Percentiles rank a stretch among this genome's conserved stretches.
Conservation (phyloP, 2,888 invertebrate species). For the Mechanitis mazaeus region DNA sequence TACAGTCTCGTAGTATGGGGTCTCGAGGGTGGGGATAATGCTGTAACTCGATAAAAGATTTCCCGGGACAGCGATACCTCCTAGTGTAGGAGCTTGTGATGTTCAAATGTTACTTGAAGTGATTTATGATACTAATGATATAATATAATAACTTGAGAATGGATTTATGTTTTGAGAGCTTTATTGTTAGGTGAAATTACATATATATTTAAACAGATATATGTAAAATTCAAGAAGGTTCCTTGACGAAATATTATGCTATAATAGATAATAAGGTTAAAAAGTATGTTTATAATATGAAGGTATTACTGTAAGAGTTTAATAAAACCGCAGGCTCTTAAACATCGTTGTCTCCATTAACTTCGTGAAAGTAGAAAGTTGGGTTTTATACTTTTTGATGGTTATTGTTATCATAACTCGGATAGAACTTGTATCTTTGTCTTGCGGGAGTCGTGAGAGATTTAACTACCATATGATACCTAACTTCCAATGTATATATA, state of each 20-base stretch:
- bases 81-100: slow-evolving; percentile 29
- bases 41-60: slow-evolving; percentile 71
- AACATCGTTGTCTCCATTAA: slow-evolving; percentile 23
- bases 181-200: background rate
- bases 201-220: too few relatives aligned
- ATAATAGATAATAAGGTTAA: background rate
- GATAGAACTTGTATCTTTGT: slow-evolving; percentile 30
- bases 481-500: too few relatives aligned
- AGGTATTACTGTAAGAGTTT: background rate
- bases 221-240: too few relatives aligned
- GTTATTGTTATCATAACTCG: slow-evolving; percentile 37
- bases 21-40: slow-evolving; percentile 43
- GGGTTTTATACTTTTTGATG: slow-evolving; percentile 34
- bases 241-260: too few relatives aligned
- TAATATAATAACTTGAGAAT: slow-evolving; percentile 1
- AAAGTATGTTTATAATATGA: background rate
- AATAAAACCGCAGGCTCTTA: background rate
- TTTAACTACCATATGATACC: slow-evolving; percentile 21
- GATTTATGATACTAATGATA: slow-evolving; percentile 6
- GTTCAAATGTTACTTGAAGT: slow-evolving; percentile 10
- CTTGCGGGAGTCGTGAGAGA: slow-evolving; percentile 26
- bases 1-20: slow-evolving; percentile 15
- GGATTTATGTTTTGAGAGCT: slow-evolving; percentile 8
- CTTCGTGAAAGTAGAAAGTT: slow-evolving; percentile 34
- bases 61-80: slow-evolving; percentile 55